Conservation (phyloP, 2,797 vertebrate species). For the Bradypus variegatus region DNA sequence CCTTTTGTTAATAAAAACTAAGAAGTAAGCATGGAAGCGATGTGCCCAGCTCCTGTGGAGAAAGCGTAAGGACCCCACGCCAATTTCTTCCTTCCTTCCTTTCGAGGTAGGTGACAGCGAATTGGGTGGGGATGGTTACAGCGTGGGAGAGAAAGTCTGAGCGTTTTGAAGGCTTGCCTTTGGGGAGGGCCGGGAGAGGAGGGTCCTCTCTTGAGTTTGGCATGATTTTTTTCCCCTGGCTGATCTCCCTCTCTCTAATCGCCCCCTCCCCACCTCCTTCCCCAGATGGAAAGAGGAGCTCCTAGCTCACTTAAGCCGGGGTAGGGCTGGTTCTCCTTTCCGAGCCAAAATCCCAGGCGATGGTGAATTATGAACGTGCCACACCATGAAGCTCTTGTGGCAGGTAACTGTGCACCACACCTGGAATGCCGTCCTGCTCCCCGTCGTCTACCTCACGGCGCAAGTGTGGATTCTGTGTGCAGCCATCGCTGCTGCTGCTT, state of each 20-base stretch:
- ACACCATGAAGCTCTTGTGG: conserved; percentile 99
- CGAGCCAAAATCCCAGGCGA: conserved; percentile 80
- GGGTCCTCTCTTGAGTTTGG: background rate
- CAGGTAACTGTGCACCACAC: conserved; percentile 96
- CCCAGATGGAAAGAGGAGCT: conserved; percentile 90
- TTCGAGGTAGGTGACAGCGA: conserved; percentile 81
- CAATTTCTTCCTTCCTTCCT: conserved; percentile 73
- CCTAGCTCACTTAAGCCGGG: conserved; percentile 86
- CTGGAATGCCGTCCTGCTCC: conserved; percentile 92
- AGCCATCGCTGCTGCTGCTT: conserved; percentile 72
- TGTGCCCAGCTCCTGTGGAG: conserved; percentile 47
- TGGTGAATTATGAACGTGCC: conserved; percentile 98
- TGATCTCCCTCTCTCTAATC: conserved; percentile 59
- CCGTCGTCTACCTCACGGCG: conserved; percentile 89
- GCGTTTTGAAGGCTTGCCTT: conserved; percentile 43
- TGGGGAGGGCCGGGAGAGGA: background rate
- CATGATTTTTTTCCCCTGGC: background rate
- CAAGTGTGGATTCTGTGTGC: conserved; percentile 88
- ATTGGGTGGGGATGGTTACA: conserved; percentile 53
- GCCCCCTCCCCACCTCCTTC: conserved; percentile 71
- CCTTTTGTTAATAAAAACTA: conserved; percentile 75
- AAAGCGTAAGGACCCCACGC: conserved; percentile 77
- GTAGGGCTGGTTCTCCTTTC: conserved; percentile 82
- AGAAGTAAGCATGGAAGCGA: conserved; percentile 69
- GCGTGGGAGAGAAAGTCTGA: conserved; percentile 44